Evolutionary conservation across 2,113 vertebrate genomes (phyloP), one percentile per base, ranked within the genome.

Genomic region (Paraplagusia blochii): DNA sequence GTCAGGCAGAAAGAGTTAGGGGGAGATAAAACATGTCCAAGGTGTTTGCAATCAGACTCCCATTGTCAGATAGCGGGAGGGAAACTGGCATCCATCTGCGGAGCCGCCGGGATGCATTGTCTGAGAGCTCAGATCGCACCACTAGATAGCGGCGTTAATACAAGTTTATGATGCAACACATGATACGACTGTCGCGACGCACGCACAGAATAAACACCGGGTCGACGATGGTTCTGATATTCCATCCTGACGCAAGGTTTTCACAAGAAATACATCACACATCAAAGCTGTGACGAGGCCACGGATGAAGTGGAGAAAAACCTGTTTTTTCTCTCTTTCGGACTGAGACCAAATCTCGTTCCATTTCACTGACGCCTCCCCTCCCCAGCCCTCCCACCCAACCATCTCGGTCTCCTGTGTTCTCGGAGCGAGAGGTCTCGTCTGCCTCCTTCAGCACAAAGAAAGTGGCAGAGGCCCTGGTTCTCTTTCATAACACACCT

Each of bases 401-500:
- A 66, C 63, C 59, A 46, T 61, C 45, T 77, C 72, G 74, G 69
- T 57, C 38, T 40, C 38, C 22, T 29, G 3, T 29, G 22, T 29
- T 29, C 22, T 4, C 22, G 22, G 22, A 29, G 3, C 72, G 46
- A 63, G 71, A 58, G 55, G 44, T 64, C 65, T 40, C 40, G 59
- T 68, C 52, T 77, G 38, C 76, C 87, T 74, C 66, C 88, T 65
- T 88, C 77, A 57, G 85, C 82, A 88, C 85, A 79, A 84, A 87
- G 89, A 89, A 84, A 77, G 84, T 79, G 56, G 82, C 87, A 78
- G 81, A 81, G 88, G 60, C 72, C 78, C 69, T 88, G 75, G 11
- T 77, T 76, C 70, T 71, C 76, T 79, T 77, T 47, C 63, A 87
- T 70, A 76, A 66, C 64, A 18, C 48, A 15, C 48, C 38, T 42